Conservation (phyloP, 2,888 invertebrate species). For the Prosopocoilus inquinatus region DNA sequence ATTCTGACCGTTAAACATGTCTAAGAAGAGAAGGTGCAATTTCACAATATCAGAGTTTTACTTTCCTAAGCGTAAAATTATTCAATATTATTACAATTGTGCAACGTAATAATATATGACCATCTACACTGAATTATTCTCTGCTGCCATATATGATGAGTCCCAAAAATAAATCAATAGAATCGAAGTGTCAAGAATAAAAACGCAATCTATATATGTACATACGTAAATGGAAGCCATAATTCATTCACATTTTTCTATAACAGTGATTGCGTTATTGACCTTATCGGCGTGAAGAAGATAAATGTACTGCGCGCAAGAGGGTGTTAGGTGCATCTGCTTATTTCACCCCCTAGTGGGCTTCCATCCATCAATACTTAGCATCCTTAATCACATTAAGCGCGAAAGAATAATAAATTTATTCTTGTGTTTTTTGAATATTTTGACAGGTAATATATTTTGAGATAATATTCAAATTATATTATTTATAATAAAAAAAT, state of each 20-base stretch:
- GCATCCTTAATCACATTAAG: constrained; percentile 14
- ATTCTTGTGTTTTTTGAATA: not conserved
- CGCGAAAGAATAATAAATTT: too few relatives aligned
- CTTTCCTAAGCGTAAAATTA: too few relatives aligned
- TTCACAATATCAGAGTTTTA: too few relatives aligned
- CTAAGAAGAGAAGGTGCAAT: too few relatives aligned
- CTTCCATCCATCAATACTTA: constrained; percentile 42
- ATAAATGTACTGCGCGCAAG: constrained; percentile 36
- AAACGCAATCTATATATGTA: constrained; percentile 26
- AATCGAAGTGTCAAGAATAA: constrained; percentile 23
- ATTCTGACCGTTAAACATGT: too few relatives aligned
- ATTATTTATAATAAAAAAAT: too few relatives aligned
- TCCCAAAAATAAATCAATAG: constrained; percentile 21
- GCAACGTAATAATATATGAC: too few relatives aligned
- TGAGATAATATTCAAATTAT: too few relatives aligned
- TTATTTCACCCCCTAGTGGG: constrained; percentile 38
- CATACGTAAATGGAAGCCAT: constrained; percentile 22
- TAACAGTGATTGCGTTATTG: constrained; percentile 29
- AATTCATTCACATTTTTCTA: constrained; percentile 23
- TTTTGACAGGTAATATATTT: not conserved
- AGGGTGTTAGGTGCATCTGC: constrained; percentile 40
- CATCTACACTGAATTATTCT: not conserved
- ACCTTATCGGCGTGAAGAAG: constrained; percentile 41
- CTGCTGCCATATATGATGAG: not conserved
- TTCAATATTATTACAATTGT: too few relatives aligned